Evolutionary conservation across 1,140 invertebrate species (phyloP).

Genomic region (Gonatopus flavifemur): DNA sequence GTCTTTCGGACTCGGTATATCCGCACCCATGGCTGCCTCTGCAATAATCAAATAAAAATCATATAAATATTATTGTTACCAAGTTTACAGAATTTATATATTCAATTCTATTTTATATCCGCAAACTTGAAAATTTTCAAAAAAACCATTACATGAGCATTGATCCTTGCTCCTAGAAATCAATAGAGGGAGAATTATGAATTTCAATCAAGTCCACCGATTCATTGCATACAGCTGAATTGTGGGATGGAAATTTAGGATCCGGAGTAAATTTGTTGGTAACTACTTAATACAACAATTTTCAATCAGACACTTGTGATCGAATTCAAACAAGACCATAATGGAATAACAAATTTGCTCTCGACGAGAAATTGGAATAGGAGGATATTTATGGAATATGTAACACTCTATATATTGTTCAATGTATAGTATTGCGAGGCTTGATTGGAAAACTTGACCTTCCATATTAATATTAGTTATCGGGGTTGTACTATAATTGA

Average conservation of each 20-base stretch:
- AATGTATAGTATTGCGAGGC: background rate
- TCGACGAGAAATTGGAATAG: no score
- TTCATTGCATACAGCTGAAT: no score
- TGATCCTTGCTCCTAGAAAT: background rate
- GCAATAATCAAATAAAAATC: slow-evolving; percentile 18
- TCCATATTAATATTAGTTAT: slow-evolving; percentile 26
- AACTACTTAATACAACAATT: no score
- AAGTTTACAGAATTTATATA: background rate
- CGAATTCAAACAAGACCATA: no score
- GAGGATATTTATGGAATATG: no score
- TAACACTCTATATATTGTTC: background rate
- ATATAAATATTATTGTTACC: no score
- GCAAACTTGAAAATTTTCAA: background rate
- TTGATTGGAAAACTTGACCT: slow-evolving; percentile 17
- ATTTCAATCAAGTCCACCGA: no score
- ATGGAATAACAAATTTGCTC: no score
- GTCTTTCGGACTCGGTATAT: slow-evolving; percentile 20
- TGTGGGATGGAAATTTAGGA: no score
- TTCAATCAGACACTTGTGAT: no score
- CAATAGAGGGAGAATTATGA: background rate
- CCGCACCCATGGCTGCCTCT: slow-evolving; percentile 36
- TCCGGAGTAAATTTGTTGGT: no score
- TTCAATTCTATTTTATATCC: background rate
- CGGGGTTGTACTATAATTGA: slow-evolving; percentile 23
- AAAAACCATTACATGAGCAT: no score